These are phyloP conservation scores for Drosophila nikananu DNA, from an alignment of 1,140 invertebrate genomes.

Conservation along the genomic window DNA sequence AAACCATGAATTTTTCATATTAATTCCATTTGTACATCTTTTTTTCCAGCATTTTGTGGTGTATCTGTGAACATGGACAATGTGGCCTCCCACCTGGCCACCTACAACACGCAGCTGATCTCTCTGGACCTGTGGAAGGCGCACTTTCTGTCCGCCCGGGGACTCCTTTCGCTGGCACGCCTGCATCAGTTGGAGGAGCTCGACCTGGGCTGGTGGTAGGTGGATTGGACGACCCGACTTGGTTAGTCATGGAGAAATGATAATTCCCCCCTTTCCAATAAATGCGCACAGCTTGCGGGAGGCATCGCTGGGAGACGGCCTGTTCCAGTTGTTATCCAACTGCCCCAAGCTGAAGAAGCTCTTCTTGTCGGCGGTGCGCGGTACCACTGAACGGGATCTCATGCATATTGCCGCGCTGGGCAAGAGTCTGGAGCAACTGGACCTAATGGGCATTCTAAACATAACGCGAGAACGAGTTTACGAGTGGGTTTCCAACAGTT, in stretches of 20 bases:
- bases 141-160: slow-evolving; percentile 89
- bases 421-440: slow-evolving; percentile 90
- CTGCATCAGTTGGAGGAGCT: slow-evolving; percentile 92
- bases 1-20: neutral
- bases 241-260: neutral
- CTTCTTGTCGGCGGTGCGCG: slow-evolving; percentile 91
- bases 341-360: slow-evolving; percentile 91
- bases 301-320: slow-evolving; percentile 86
- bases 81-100: slow-evolving; percentile 88
- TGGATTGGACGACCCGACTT: slow-evolving; percentile 58
- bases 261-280: slow-evolving; percentile 16
- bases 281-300: slow-evolving; percentile 85
- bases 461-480: slow-evolving; percentile 90
- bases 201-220: slow-evolving; percentile 96
- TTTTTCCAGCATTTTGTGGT: slow-evolving; percentile 85
- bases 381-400: slow-evolving; percentile 91
- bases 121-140: slow-evolving; percentile 95
- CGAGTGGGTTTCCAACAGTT: slow-evolving; percentile 85
- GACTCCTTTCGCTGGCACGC: slow-evolving; percentile 89
- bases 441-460: slow-evolving; percentile 92
- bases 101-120: slow-evolving; percentile 89
- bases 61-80: slow-evolving; percentile 89
- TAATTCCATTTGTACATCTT: neutral
- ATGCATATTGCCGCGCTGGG: slow-evolving; percentile 89
- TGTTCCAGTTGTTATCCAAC: slow-evolving; percentile 86